Evolutionary conservation across 2,888 invertebrate genomes (phyloP).

Genomic region (Caenorhabditis japonica): DNA sequence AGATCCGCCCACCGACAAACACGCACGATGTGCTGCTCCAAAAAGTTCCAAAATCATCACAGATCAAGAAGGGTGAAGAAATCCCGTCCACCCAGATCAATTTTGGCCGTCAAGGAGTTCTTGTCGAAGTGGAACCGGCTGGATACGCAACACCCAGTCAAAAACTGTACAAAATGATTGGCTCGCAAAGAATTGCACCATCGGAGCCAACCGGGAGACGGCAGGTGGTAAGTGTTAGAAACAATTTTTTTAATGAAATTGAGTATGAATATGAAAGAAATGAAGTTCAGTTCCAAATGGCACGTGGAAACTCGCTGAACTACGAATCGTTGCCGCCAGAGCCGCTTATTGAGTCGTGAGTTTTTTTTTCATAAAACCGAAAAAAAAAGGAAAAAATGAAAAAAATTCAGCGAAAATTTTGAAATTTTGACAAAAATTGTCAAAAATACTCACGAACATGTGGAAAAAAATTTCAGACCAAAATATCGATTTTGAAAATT

Average conservation of each 20-base stretch:
- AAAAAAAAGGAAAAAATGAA: too few relatives aligned
- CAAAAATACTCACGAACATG: too few relatives aligned
- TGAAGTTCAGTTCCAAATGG: slow-evolving; percentile 4
- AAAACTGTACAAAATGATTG: slow-evolving; percentile 39
- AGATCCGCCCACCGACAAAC: slow-evolving; percentile 10
- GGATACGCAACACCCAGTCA: slow-evolving; percentile 2
- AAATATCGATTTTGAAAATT: too few relatives aligned
- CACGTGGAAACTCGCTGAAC: background rate
- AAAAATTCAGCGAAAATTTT: too few relatives aligned
- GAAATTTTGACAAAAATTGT: too few relatives aligned
- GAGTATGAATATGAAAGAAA: too few relatives aligned
- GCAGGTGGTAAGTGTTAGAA: slow-evolving; percentile 1
- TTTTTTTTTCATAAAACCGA: background rate
- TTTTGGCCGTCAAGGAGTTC: slow-evolving; percentile 4
- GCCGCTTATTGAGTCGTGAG: slow-evolving; percentile 38
- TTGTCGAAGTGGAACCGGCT: slow-evolving; percentile 27
- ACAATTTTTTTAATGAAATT: background rate
- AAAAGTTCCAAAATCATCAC: background rate
- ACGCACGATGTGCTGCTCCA: background rate
- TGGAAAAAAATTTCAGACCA: too few relatives aligned
- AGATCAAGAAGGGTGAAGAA: slow-evolving; percentile 2
- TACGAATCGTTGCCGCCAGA: slow-evolving; percentile 34
- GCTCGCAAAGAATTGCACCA: slow-evolving; percentile 4
- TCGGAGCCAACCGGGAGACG: slow-evolving; percentile 9
- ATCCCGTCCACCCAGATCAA: background rate